Base-by-base conservation (phyloP, 1,140 invertebrate genomes). In the Octopus sinensis region DNA sequence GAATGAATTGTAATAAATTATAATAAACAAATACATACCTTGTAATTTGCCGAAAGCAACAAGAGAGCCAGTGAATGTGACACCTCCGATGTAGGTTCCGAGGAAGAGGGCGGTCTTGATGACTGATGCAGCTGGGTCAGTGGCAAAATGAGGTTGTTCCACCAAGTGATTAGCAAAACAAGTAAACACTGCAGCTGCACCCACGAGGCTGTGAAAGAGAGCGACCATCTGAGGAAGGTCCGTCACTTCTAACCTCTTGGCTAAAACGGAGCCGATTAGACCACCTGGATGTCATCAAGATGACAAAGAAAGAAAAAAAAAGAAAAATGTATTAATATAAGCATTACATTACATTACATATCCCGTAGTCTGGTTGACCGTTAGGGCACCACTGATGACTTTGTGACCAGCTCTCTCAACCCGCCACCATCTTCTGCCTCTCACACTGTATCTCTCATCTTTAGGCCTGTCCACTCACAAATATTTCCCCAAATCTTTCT, bases 31-130 rank as follows among this genome's bases (percentile, higher is more conserved):
- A 43, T 43, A 43, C 30, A 0, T 82, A 92, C 92, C 93, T 91
- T 97, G 96, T 6, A 97, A 92, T 92, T 97, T 97, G 81, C 95
- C 96, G 91, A 96, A 97, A n/a, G 96, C 96, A 71, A 97, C 93
- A 68, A 97, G 90, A 0, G 95, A 96, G 4, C 96, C 96, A 86
- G 95, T 96, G 91, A 96, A 96, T 9, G 96, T 97, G 56, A 97
- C 94, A 76, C 95, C 96, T 84, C 96, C 96, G 87, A 97, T 97
- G 90, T 95, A 96, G 1, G 96, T 96, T 6, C 96, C 96, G 6
- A 97, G 91, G 91, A 96, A 97, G 4, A 97, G 92, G 13, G 95
- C 94, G 0, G 95, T 95, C 91, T 96, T 96, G 71, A 96, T 93
- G n/a, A 96, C 95, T 86, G 94, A 94, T 0, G 95, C 90, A 4